A percentile compares a stretch with the other conserved stretches of the same genome.
These are phyloP conservation scores for Nymphalis polychloros DNA, from an alignment of 2,888 invertebrate genomes.

Conservation along the genomic window DNA sequence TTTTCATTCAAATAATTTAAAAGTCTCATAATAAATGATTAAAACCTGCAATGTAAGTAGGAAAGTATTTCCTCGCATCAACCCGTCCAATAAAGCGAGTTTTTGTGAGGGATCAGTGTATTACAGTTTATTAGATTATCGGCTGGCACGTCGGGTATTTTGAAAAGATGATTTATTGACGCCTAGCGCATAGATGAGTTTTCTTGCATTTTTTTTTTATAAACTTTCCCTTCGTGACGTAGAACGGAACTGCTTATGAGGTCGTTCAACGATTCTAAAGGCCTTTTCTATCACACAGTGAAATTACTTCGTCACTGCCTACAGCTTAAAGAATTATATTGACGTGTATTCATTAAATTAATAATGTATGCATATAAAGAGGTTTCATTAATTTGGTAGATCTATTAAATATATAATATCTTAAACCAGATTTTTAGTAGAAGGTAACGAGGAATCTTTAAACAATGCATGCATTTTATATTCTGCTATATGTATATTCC, in stretches of 20 bases:
- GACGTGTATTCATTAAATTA: neutral
- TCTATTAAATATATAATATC: neutral
- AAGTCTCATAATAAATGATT: neutral
- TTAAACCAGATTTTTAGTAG: too few relatives aligned
- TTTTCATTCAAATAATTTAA: neutral
- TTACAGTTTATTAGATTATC: slow-evolving; percentile 44
- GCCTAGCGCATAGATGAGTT: slow-evolving; percentile 33
- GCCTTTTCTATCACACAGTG: neutral
- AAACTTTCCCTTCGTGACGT: slow-evolving; percentile 17
- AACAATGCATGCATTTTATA: too few relatives aligned
- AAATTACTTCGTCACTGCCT: neutral
- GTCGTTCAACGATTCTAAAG: slow-evolving; percentile 10
- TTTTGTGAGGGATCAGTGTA: slow-evolving; percentile 40
- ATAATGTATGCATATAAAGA: neutral
- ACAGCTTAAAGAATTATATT: neutral
- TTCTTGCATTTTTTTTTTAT: slow-evolving; percentile 28
- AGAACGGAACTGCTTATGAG: slow-evolving; percentile 12
- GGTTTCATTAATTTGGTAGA: neutral
- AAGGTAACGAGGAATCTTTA: too few relatives aligned
- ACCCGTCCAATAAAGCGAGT: slow-evolving; percentile 39
- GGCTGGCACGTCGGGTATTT: slow-evolving; percentile 38
- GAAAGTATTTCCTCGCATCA: slow-evolving; percentile 30
- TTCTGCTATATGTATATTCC: too few relatives aligned
- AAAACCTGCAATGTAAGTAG: slow-evolving; percentile 17
- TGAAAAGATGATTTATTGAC: slow-evolving; percentile 43